Evolutionary conservation across 2,888 invertebrate species (phyloP).

Genomic region (Sminthurides aquaticus): DNA sequence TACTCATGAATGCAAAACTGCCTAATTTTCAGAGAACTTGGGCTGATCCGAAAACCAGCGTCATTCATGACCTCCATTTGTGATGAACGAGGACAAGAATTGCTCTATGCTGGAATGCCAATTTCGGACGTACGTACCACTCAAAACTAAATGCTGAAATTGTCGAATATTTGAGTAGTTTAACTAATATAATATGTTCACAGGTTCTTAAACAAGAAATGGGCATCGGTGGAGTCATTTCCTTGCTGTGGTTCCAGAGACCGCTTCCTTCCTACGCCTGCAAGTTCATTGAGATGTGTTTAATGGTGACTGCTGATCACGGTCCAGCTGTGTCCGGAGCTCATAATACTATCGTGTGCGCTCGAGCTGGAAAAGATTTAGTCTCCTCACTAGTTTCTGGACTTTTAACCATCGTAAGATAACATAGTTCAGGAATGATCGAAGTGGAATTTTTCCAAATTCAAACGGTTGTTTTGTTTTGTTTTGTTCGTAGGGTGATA

Average conservation of each 20-base stretch:
- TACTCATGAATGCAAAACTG: slow-evolving; percentile 3
- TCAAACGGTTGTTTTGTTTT: too few species aligned
- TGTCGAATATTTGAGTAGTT: slow-evolving; percentile 9
- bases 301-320: slow-evolving; percentile 93
- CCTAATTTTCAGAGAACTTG: slow-evolving; percentile 66
- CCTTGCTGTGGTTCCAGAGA: slow-evolving; percentile 96
- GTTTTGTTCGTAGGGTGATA: slow-evolving; percentile 86
- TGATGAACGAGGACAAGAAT: slow-evolving; percentile 95
- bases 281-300: slow-evolving; percentile 97
- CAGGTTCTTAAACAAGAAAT: slow-evolving; percentile 83
- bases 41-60: slow-evolving; percentile 95
- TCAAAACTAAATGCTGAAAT: too few species aligned
- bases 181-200: too few species aligned
- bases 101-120: slow-evolving; percentile 89
- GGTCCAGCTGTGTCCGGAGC: slow-evolving; percentile 98
- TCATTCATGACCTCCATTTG: slow-evolving; percentile 99
- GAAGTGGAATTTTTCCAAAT: too few species aligned
- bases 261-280: slow-evolving; percentile 87
- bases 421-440: too few species aligned
- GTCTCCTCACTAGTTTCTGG: slow-evolving; percentile 94
- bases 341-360: slow-evolving; percentile 97
- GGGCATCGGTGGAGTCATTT: slow-evolving; percentile 95
- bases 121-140: slow-evolving; percentile 55
- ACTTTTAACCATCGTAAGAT: slow-evolving; percentile 85
- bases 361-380: slow-evolving; percentile 93